Evolutionary conservation across 2,888 invertebrate species (phyloP).

Genomic region (Gnatocerus cornutus): DNA sequence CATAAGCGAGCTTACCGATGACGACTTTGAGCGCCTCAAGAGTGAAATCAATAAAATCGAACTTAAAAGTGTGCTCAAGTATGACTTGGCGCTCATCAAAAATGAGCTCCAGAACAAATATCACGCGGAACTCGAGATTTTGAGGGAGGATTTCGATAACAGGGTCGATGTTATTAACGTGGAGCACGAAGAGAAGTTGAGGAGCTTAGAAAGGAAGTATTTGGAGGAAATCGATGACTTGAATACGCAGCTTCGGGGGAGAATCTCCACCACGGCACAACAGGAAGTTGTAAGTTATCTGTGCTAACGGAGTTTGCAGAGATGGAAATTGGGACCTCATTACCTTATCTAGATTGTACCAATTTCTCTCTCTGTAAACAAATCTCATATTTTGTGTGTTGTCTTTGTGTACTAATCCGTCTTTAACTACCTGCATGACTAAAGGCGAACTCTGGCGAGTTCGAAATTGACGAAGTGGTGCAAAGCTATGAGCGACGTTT

Average conservation of each 20-base stretch:
- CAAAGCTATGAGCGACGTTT: constrained; percentile 73
- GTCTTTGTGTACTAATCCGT: constrained; percentile 34
- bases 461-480: constrained; percentile 69
- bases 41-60: constrained; percentile 60
- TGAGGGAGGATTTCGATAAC: constrained; percentile 66
- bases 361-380: background rate
- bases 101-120: constrained; percentile 70
- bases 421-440: constrained; percentile 54
- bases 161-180: constrained; percentile 71
- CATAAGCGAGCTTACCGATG: constrained; percentile 60
- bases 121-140: constrained; percentile 66
- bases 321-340: no score
- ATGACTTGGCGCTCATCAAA: constrained; percentile 59
- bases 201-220: constrained; percentile 72
- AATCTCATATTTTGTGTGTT: constrained; percentile 11
- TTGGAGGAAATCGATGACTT: constrained; percentile 73
- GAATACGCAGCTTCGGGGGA: constrained; percentile 72
- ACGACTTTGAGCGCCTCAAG: constrained; percentile 60
- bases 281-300: constrained; percentile 72
- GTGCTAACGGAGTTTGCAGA: background rate
- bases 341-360: no score
- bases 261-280: constrained; percentile 50
- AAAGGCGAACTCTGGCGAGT: constrained; percentile 67
- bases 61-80: constrained; percentile 61
- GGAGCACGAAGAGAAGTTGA: constrained; percentile 70